A percentile compares a stretch with the other conserved stretches of the same genome.
Conservation (phyloP, 2,113 vertebrate genomes). For the Cyanistes caeruleus region DNA sequence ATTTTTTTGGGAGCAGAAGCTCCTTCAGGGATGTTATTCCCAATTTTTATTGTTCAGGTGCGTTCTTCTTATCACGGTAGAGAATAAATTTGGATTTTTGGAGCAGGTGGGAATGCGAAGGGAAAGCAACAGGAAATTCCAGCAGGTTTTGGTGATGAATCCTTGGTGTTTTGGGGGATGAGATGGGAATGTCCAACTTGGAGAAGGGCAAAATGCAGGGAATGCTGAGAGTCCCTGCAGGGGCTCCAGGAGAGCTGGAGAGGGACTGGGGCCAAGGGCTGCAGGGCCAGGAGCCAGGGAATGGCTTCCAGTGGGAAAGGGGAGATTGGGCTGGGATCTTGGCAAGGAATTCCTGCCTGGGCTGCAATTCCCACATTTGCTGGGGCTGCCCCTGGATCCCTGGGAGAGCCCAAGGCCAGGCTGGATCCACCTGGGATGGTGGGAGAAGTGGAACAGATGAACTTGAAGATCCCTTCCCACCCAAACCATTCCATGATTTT, state of each 20-base stretch:
- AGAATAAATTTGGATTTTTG: not conserved
- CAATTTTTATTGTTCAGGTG: not conserved
- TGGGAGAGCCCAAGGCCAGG: not conserved
- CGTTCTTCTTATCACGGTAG: not conserved
- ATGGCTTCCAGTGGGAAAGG: not conserved
- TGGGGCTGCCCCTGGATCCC: not conserved
- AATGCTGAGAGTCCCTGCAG: rapidly evolving
- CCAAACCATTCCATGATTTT: not conserved
- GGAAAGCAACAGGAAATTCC: not conserved
- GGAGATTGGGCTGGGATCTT: not conserved
- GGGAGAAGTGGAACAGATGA: not conserved
- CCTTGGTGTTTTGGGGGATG: not conserved
- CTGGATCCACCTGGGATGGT: rapidly evolving
- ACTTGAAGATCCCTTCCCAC: not conserved
- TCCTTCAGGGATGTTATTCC: not conserved
- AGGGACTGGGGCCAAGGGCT: not conserved
- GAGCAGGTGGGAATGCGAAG: rapidly evolving
- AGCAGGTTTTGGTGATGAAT: not conserved
- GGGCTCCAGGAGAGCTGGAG: not conserved
- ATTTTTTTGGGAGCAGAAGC: not conserved
- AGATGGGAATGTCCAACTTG: not conserved
- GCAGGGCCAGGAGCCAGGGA: not conserved
- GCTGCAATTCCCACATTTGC: not conserved
- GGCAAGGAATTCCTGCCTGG: not conserved
- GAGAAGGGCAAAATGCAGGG: not conserved